Base-by-base conservation (phyloP, 2,113 vertebrate species). In the Paradoxurus hermaphroditus region DNA sequence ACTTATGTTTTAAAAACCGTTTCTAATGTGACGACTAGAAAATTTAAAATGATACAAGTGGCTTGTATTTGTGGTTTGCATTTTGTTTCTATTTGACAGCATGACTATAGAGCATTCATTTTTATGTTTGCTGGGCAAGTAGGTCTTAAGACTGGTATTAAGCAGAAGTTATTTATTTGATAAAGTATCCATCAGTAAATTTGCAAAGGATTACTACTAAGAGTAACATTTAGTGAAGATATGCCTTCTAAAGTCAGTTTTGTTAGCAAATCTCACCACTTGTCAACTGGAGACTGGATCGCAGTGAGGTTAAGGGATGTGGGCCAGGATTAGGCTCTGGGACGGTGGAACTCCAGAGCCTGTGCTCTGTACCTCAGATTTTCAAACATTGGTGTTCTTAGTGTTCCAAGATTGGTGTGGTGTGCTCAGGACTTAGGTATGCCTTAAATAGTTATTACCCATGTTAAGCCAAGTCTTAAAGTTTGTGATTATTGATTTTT, bases 141-240 rank as follows among this genome's bases (percentile, higher is more conserved):
- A 34, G 31, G 44, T 19, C 89, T 8, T 86, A 87, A 70, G 19
- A 67, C 18, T 75, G 10, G 63, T 59, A 59, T 85, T 81, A 90
- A 91, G 4, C 41, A 1, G 0, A 18, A 68, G 39, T 89, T 83
- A 83, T 73, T 93, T 94, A 68, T 93, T 93, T 96, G 62, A n/a
- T 77, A 67, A 90, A 77, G 25, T 90, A 86, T 91, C n/a, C 86
- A 63, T 88, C 62, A 78, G 27, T 79, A 90, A 72, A 44, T 93
- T 91, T 41, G 44, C 77, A 87, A 67, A 86, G 63, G 7, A 44
- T 90, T 53, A 70, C 77, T 77, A 46, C 62, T 77, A 72, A 53
- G 84, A 68, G 63, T 78, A 63, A 44, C 59, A 34, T 51, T 92
- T 63, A 63, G 70, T 72, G 62, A 90, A 90, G 81, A 75, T 68